These are phyloP conservation scores for Leptopilina syphax DNA, from an alignment of 2,888 invertebrate genomes.

Conservation along the genomic window DNA sequence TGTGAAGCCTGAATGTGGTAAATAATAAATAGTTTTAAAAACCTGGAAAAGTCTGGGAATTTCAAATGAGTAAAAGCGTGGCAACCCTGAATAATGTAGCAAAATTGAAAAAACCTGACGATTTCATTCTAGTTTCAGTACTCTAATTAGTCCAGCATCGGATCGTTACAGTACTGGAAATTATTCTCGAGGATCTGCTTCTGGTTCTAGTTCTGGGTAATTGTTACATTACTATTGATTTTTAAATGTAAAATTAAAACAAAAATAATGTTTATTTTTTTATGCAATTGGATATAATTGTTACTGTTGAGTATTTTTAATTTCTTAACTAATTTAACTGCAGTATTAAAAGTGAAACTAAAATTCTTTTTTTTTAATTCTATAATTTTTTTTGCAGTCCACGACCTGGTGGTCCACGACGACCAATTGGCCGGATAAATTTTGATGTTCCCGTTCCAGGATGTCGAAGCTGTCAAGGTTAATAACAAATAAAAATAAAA, in stretches of 20 bases:
- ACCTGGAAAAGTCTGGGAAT: too few species aligned
- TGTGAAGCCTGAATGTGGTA: too few species aligned
- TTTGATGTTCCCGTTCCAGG: slow-evolving; percentile 62
- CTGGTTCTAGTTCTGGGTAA: slow-evolving; percentile 65
- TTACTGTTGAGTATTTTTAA: neutral
- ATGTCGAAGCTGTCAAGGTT: slow-evolving; percentile 65
- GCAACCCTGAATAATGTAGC: neutral
- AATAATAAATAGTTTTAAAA: too few species aligned
- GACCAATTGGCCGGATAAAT: slow-evolving; percentile 64
- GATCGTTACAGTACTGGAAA: slow-evolving; percentile 55
- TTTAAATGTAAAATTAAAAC: too few species aligned
- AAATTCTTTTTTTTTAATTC: too few species aligned
- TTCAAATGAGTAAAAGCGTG: too few species aligned
- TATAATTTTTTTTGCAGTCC: slow-evolving; percentile 54
- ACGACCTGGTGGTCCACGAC: slow-evolving; percentile 57
- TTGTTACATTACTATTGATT: slow-evolving; percentile 7
- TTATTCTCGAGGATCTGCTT: slow-evolving; percentile 58
- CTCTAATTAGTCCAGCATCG: slow-evolving; percentile 48
- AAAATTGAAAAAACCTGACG: neutral
- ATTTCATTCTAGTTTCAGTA: slow-evolving; percentile 11
- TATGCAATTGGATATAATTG: neutral
- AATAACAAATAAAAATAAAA: neutral
- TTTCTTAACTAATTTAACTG: neutral
- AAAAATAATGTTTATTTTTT: neutral
- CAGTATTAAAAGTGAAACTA: too few species aligned